Percentiles rank a stretch among this genome's conserved stretches.
These are phyloP conservation scores for Oxyscelio sp. DNA, from an alignment of 2,888 invertebrate species.

Conservation along the genomic window DNA sequence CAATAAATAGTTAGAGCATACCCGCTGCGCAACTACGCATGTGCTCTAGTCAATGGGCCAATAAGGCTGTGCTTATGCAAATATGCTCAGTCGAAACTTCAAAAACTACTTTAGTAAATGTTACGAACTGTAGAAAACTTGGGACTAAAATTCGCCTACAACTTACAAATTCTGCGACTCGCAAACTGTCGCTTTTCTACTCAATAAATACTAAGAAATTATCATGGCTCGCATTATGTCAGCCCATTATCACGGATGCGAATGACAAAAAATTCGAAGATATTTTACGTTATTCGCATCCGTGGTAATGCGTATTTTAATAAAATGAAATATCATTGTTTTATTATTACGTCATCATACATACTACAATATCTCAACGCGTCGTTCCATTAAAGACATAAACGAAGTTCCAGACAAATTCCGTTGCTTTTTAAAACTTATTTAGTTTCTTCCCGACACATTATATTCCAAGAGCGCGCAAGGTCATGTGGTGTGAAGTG, in stretches of 20 bases:
- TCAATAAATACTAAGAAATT: slow-evolving; percentile 27
- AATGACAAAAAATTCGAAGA: neutral
- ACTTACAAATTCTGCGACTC: slow-evolving; percentile 34
- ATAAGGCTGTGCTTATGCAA: too few species aligned
- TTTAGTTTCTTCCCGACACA: too few species aligned
- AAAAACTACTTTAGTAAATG: slow-evolving; percentile 37
- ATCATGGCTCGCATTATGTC: slow-evolving; percentile 20
- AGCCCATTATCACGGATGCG: neutral
- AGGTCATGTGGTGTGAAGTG: too few species aligned
- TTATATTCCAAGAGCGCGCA: too few species aligned
- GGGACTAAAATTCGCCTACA: slow-evolving; percentile 37
- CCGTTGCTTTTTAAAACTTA: neutral
- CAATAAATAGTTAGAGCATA: too few species aligned
- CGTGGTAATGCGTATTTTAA: too few species aligned
- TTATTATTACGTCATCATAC: neutral
- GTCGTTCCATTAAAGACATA: neutral
- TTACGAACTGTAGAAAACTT: slow-evolving; percentile 51
- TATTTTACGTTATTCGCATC: too few species aligned
- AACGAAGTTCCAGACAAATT: neutral
- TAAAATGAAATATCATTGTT: neutral
- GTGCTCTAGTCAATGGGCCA: too few species aligned
- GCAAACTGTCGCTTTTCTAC: slow-evolving; percentile 47
- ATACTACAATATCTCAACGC: too few species aligned
- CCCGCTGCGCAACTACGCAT: too few species aligned
- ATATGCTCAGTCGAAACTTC: slow-evolving; percentile 14